phyloP scores from a whole-genome alignment of 2,888 invertebrate species.

The Ochlodes sylvanus region DNA sequence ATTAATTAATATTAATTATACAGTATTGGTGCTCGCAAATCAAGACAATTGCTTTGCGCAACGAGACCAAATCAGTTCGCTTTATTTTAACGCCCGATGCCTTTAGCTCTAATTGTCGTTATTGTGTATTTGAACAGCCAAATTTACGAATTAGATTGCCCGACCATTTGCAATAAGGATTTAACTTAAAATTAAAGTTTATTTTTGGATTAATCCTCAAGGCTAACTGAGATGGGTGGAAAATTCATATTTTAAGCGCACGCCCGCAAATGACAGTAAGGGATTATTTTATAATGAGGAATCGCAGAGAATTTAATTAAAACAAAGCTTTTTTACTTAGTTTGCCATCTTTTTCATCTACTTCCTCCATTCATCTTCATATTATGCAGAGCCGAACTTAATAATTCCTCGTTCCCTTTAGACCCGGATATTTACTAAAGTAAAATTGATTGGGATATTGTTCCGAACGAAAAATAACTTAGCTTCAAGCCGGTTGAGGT shows the following conservation, averaged over 20 bases:
- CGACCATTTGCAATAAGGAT: conserved; percentile 1
- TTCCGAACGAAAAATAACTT: not conserved
- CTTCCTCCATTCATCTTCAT: not conserved
- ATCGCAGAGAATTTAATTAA: conserved; percentile 10
- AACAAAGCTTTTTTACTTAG: conserved; percentile 6
- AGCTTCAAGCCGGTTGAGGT: too few species aligned
- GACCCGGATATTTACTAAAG: not conserved
- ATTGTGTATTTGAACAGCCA: not conserved
- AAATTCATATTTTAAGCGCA: conserved; percentile 11
- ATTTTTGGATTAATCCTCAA: conserved; percentile 1
- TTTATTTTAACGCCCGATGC: conserved; percentile 8
- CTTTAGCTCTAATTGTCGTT: conserved; percentile 1
- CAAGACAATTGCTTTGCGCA: conserved; percentile 5
- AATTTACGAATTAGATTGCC: not conserved
- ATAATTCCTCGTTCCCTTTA: not conserved
- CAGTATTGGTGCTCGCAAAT: not conserved
- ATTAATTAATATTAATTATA: not conserved
- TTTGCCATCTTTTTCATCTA: conserved; percentile 5
- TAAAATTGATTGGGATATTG: not conserved
- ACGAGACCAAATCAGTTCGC: conserved; percentile 14
- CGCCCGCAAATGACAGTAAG: conserved; percentile 12
- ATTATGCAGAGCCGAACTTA: not conserved
- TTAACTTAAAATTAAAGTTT: not conserved
- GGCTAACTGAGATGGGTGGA: not conserved
- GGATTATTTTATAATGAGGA: conserved; percentile 11